Conservation (phyloP, 1,140 invertebrate species). For the Ostrea denselamellosa region DNA sequence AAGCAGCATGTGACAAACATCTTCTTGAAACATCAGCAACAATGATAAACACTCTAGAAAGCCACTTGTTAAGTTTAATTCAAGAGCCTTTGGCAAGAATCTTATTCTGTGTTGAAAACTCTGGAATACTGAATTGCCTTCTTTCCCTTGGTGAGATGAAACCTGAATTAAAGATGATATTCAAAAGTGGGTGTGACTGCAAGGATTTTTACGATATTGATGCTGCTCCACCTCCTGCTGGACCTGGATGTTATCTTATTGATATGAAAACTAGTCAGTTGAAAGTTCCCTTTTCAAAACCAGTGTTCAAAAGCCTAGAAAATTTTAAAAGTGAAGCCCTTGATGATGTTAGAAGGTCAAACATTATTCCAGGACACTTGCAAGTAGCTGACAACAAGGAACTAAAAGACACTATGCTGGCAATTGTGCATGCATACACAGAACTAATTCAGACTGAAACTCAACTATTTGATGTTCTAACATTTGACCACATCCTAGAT, state of each 20-base stretch:
- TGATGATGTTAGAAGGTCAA: neutral
- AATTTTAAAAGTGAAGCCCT: neutral
- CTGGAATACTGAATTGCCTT: constrained; percentile 46
- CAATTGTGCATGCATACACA: neutral
- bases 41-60: constrained; percentile 49
- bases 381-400: neutral
- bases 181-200: neutral
- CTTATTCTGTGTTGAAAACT: neutral
- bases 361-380: neutral
- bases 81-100: constrained; percentile 37
- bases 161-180: neutral
- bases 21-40: constrained; percentile 26
- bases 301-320: neutral
- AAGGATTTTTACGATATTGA: constrained; percentile 30
- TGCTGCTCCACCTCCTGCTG: constrained; percentile 40
- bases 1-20: constrained; percentile 47
- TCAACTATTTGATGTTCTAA: neutral
- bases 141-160: neutral
- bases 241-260: constrained; percentile 53
- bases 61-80: constrained; percentile 39
- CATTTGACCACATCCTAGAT: neutral
- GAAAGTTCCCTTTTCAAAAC: constrained; percentile 51
- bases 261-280: neutral
- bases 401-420: neutral
- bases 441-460: neutral